These are phyloP conservation scores for Drosophila mettleri DNA, from an alignment of 2,888 invertebrate species.

Conservation along the genomic window DNA sequence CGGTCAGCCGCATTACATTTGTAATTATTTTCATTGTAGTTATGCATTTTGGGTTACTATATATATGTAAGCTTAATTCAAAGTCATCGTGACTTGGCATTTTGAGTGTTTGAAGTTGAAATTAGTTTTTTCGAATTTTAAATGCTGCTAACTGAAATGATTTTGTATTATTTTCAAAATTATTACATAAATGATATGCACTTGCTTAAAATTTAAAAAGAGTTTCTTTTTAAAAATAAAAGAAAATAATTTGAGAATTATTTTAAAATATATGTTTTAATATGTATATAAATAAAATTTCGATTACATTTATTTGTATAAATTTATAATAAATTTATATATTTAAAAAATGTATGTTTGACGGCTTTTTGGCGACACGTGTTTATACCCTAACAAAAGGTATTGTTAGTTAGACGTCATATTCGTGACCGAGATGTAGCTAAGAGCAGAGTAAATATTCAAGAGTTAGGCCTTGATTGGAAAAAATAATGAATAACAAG, in stretches of 20 bases:
- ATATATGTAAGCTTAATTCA: conserved; percentile 30
- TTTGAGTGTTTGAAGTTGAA: conserved; percentile 15
- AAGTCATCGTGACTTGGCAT: conserved; percentile 73
- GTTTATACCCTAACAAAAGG: conserved; percentile 35
- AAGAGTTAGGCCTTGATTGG: no score
- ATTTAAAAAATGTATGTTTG: conserved; percentile 24
- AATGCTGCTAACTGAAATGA: conserved; percentile 8
- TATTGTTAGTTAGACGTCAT: not conserved
- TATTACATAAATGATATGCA: conserved; percentile 14
- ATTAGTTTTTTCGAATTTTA: conserved; percentile 13
- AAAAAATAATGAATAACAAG: no score
- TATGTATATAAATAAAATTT: conserved; percentile 71
- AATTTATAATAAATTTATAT: conserved; percentile 20
- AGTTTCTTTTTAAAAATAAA: conserved; percentile 25
- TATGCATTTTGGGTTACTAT: conserved; percentile 30
- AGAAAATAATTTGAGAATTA: conserved; percentile 38
- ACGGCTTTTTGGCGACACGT: conserved; percentile 59
- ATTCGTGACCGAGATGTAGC: not conserved
- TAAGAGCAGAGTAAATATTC: not conserved
- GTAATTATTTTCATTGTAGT: conserved; percentile 71
- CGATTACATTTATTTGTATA: conserved; percentile 63
- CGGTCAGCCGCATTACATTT: conserved; percentile 67
- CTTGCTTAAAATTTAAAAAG: conserved; percentile 31
- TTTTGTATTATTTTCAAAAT: conserved; percentile 1
- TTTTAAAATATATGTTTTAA: conserved; percentile 64